These are phyloP conservation scores for Drosophila anceps DNA, from an alignment of 2,888 invertebrate species.

Conservation along the genomic window DNA sequence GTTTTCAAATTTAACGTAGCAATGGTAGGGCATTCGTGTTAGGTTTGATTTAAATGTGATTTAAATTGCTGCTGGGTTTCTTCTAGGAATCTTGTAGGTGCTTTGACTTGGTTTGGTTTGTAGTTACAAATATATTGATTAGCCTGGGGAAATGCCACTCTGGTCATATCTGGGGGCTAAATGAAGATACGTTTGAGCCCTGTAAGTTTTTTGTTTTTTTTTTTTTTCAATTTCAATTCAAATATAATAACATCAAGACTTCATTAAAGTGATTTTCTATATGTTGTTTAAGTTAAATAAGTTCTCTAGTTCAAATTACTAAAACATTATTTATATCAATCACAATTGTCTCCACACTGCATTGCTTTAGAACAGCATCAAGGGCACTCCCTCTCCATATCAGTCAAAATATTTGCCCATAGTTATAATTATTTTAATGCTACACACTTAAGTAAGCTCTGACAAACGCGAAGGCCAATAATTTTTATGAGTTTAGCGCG, in stretches of 20 bases:
- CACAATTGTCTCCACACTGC: neutral
- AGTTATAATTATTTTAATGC: constrained; percentile 10
- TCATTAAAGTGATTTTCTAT: no score
- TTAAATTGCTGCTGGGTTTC: neutral
- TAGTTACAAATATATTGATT: neutral
- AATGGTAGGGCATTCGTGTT: neutral
- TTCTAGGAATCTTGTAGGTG: neutral
- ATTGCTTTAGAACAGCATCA: neutral
- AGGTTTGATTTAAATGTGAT: neutral
- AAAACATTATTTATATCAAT: neutral
- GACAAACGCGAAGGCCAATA: constrained; percentile 22
- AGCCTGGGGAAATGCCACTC: neutral
- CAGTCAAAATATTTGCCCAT: neutral
- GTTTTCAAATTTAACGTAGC: neutral
- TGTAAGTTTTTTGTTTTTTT: no score
- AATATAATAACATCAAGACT: no score
- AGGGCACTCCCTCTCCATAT: neutral
- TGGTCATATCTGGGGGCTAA: no score
- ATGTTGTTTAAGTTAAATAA: no score
- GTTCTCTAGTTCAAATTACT: neutral
- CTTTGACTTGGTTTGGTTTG: neutral
- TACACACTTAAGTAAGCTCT: neutral
- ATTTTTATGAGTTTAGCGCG: neutral
- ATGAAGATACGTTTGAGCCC: no score
- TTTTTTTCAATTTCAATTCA: no score